These are phyloP conservation scores for Lithosia quadra DNA, from an alignment of 2,888 invertebrate genomes.

Conservation along the genomic window DNA sequence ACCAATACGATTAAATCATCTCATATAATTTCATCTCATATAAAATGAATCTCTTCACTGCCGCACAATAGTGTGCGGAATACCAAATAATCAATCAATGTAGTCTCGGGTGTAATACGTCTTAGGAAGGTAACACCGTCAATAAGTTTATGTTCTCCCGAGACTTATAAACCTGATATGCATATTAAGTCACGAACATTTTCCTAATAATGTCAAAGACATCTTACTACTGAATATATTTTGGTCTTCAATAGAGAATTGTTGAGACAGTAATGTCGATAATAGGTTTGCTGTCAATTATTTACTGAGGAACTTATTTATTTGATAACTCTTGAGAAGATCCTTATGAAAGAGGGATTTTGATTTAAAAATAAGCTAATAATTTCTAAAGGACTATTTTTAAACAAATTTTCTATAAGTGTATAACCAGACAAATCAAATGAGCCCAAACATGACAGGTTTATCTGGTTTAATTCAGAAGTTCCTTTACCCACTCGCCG, in stretches of 20 bases:
- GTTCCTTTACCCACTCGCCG: no score
- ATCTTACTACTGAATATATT: slow-evolving; percentile 5
- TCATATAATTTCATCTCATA: neutral
- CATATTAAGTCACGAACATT: slow-evolving; percentile 42
- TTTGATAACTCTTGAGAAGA: no score
- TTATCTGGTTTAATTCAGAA: no score
- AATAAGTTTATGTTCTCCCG: slow-evolving; percentile 39
- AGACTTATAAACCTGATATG: slow-evolving; percentile 46
- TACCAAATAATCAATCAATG: slow-evolving; percentile 28
- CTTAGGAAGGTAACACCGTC: slow-evolving; percentile 46
- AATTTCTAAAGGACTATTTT: no score
- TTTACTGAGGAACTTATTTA: no score
- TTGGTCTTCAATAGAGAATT: neutral
- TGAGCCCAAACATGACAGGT: no score
- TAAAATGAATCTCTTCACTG: neutral
- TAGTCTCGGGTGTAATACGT: slow-evolving; percentile 32
- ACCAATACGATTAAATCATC: neutral
- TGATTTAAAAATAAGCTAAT: no score
- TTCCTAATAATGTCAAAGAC: slow-evolving; percentile 15
- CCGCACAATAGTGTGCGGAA: neutral
- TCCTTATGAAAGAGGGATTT: neutral
- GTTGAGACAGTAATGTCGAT: neutral
- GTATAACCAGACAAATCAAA: no score
- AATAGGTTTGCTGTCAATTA: neutral
- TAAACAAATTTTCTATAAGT: no score